These are phyloP conservation scores for Philereme transversata DNA, from an alignment of 2,888 invertebrate genomes.

Conservation along the genomic window DNA sequence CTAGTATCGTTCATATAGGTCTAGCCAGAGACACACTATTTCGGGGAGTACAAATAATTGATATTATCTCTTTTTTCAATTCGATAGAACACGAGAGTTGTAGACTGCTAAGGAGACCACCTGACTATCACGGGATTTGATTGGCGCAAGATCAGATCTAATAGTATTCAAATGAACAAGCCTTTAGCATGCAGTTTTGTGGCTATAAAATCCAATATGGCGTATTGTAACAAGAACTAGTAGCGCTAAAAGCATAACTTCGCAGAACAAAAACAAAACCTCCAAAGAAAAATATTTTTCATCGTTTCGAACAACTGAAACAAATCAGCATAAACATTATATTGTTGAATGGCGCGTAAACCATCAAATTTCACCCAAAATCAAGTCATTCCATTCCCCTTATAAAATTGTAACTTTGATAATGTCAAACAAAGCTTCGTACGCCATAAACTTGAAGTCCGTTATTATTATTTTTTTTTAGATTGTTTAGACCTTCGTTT, in stretches of 20 bases:
- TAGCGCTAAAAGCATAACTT: slow-evolving; percentile 1
- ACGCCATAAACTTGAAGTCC: slow-evolving; percentile 29
- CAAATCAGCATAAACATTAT: slow-evolving; percentile 26
- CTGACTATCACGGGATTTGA: too few species aligned
- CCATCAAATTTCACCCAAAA: slow-evolving; percentile 19
- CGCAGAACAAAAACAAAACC: slow-evolving; percentile 1
- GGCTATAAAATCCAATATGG: background rate
- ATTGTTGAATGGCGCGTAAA: slow-evolving; percentile 27
- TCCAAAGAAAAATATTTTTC: slow-evolving; percentile 10
- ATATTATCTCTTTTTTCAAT: too few species aligned
- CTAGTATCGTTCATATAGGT: too few species aligned
- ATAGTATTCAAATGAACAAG: too few species aligned
- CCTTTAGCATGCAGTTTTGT: too few species aligned
- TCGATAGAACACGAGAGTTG: too few species aligned
- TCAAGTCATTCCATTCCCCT: slow-evolving; percentile 22
- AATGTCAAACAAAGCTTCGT: slow-evolving; percentile 30
- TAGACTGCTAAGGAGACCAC: too few species aligned
- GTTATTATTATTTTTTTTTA: too few species aligned
- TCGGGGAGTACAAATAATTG: too few species aligned
- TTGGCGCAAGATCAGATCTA: too few species aligned
- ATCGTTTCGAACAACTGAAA: slow-evolving; percentile 14
- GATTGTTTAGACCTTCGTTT: too few species aligned
- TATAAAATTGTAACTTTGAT: slow-evolving; percentile 24
- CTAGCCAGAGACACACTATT: too few species aligned
- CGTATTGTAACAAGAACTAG: background rate